These are phyloP conservation scores for Pinna nobilis DNA, from an alignment of 1,140 invertebrate species.

Conservation along the genomic window DNA sequence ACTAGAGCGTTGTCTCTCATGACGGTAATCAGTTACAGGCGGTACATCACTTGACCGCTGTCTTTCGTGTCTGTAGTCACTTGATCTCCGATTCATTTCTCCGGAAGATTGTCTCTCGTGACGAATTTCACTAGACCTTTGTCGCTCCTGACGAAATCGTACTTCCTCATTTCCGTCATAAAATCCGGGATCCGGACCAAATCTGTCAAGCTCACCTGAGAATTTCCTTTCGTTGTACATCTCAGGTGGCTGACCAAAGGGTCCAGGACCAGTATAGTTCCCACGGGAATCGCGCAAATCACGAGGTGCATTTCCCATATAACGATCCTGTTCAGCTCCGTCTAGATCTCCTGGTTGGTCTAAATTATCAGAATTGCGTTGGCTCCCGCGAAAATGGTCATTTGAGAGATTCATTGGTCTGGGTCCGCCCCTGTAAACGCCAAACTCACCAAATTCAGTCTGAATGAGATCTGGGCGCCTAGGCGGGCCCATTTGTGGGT, in stretches of 20 bases:
- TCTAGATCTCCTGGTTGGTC: conserved; percentile 10
- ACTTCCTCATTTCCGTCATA: too few species aligned
- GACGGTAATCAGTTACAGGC: conserved; percentile 1
- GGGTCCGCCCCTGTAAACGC: conserved; percentile 36
- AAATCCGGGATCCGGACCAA: too few species aligned
- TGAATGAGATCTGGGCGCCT: conserved; percentile 52
- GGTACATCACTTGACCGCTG: conserved; percentile 22
- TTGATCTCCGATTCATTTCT: too few species aligned
- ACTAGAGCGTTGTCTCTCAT: conserved; percentile 12
- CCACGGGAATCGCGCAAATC: too few species aligned
- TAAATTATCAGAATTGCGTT: not conserved
- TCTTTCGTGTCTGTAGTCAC: conserved; percentile 7
- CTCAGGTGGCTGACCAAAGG: not conserved
- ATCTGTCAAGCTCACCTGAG: too few species aligned
- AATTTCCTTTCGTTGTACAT: too few species aligned
- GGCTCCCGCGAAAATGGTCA: conserved; percentile 42
- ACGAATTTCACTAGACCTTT: conserved; percentile 19
- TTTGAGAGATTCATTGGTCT: conserved; percentile 41
- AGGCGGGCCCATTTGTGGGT: not conserved
- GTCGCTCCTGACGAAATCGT: conserved; percentile 17
- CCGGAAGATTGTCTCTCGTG: conserved; percentile 16
- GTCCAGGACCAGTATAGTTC: not conserved
- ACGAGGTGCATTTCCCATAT: conserved; percentile 28
- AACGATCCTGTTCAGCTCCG: conserved; percentile 11
- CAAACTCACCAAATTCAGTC: conserved; percentile 55